Base-by-base conservation (phyloP, 37 sponge, comb jelly and placozoan species). In the Spongia lamella region DNA sequence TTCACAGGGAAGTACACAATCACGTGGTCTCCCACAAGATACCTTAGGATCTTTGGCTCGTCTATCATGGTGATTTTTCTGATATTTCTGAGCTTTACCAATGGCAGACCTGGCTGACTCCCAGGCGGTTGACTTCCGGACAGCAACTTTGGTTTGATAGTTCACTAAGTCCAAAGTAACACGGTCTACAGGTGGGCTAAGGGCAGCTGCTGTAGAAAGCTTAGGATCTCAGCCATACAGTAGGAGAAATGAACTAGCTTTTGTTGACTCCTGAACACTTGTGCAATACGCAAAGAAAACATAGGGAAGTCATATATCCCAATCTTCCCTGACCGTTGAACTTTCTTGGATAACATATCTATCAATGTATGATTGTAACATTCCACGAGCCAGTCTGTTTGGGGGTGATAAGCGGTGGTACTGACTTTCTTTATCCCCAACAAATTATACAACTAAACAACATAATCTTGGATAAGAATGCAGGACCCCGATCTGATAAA, bases 281-380 rank as follows among this genome's bases (percentile, higher is more conserved):
- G 68, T 33, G n/a, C 75, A 49, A 51, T 73, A 82, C 0, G 83
- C 83, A 62, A 82, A 81, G 0, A 82, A 25, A 19, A 82, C 59
- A 27, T 54, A 54, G 1, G 75, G 75, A 17, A 82, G 50, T 2
- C 29, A 39, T 58, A 2, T 14, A 52, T 82, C 75, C 74, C 75
- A 82, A 16, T 82, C 75, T 40, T n/a, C 1, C 25, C 75, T 59
- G 11, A n/a, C 3, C 2, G 40, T 17, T 65, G 47, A 4, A 53
- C 59, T 13, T 43, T 74, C 58, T 82, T 73, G 15, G 83, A 38
- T 24, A 82, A 35, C 75, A 82, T 73, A 4, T 30, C 50, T 6
- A 43, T 34, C 0, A 82, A 40, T 1, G 82, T 81, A 3, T 59
- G 39, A 38, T 82, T 72, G n/a, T 61, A 82, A 7, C 67, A 29